Percentiles rank a stretch among this genome's conserved stretches.
Evolutionary conservation across 2,797 vertebrate genomes (phyloP).

Genomic region (Pipistrellus kuhlii): DNA sequence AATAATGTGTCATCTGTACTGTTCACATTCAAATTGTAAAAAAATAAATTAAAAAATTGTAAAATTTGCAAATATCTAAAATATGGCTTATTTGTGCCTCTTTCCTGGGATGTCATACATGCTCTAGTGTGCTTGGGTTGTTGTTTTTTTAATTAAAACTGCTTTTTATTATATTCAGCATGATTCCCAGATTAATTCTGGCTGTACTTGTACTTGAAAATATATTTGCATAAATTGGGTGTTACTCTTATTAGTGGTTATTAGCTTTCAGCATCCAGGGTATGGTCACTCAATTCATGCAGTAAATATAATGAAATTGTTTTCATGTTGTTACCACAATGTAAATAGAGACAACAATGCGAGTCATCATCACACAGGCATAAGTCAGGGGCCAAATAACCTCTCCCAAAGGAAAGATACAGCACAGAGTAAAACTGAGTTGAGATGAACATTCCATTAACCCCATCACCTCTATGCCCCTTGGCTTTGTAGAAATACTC

Average conservation of each 20-base stretch:
- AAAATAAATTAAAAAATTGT: neutral
- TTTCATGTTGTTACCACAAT: neutral
- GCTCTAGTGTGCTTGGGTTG: neutral
- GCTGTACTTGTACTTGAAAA: neutral
- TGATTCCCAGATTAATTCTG: neutral
- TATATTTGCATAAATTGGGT: neutral
- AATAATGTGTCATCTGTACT: neutral
- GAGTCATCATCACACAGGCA: neutral
- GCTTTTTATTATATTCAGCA: neutral
- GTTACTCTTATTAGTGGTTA: neutral
- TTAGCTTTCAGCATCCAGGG: neutral
- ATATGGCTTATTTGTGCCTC: neutral
- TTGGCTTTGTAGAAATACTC: neutral
- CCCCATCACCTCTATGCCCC: neutral
- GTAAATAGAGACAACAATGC: neutral
- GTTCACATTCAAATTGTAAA: neutral
- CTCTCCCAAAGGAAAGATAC: neutral
- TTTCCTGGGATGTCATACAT: neutral
- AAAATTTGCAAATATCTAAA: neutral
- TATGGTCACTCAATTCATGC: neutral
- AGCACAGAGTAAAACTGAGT: neutral
- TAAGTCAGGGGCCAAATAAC: neutral
- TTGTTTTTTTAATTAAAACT: slow-evolving; percentile 1
- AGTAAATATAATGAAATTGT: neutral
- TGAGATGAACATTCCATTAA: neutral